Base-by-base conservation (phyloP, 2,113 vertebrate genomes). In the Cyphomyrus plagiostoma region DNA sequence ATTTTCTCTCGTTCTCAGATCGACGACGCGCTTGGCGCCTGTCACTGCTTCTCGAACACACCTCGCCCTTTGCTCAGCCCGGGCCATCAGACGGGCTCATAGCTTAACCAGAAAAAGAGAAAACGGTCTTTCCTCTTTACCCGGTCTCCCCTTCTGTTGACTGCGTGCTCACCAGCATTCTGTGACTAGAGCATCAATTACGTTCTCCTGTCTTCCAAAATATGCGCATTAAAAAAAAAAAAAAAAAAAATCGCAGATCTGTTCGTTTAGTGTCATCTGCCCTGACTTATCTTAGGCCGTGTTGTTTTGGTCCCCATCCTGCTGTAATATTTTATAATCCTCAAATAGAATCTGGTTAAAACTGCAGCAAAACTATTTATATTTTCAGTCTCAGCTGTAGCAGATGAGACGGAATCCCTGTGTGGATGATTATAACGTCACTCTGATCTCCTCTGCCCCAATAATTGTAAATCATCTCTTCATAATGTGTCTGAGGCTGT, bases 401-500 rank as follows among this genome's bases (percentile, higher is more conserved):
- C 96, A 96, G 96, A 95, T 97, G 97, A 96, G 96, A 96, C 96
- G 95, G 96, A 96, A 97, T 97, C 96, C 97, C 95, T 96, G 92
- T 96, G 96, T 97, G 96, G 97, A 98, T 97, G 97, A 98, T 98
- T 97, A 98, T 97, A 98, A 97, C 97, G 97, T 97, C 97, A 97
- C 97, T 97, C 97, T 96, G 97, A 97, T 97, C 97, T 97, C 97
- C 97, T 96, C 96, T 97, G 97, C 97, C 97, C 96, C 96, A 97
- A 96, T 97, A 97, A 98, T 98, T 98, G 97, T 98, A 97, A 98
- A 98, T 98, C 97, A 97, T 97, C 97, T 97, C 97, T 97, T 98
- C 97, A 97, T 97, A 97, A 97, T 96, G 96, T 97, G 97, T 97
- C 97, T 97, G 95, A 96, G 97, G 97, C 97, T 97, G 97, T 97